Evolutionary conservation across 2,797 vertebrate species (phyloP).

Genomic region (Hoplostethus mediterraneus): DNA sequence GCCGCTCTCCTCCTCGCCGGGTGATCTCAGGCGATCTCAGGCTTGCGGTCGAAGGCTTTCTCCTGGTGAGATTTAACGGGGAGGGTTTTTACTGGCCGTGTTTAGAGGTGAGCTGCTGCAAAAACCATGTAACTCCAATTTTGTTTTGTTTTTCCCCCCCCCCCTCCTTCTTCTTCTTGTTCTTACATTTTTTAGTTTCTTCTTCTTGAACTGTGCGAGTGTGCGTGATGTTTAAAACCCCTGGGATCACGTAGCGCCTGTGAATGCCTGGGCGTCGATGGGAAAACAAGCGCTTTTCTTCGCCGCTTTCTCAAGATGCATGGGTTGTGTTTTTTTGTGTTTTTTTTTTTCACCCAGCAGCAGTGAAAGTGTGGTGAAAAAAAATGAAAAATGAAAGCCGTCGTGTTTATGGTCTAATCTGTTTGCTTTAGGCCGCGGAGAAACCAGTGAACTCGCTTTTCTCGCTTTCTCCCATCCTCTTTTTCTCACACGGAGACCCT

Average conservation of each 20-base stretch:
- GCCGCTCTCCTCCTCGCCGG: neutral
- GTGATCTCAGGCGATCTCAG: neutral
- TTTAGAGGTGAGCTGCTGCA: neutral
- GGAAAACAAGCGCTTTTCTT: neutral
- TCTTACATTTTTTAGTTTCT: too few relatives aligned
- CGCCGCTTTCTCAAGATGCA: too few relatives aligned
- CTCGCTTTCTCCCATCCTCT: constrained; percentile 1
- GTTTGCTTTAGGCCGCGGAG: neutral
- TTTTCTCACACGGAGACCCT: neutral
- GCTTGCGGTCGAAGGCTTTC: neutral
- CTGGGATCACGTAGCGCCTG: too few relatives aligned
- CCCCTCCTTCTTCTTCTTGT: too few relatives aligned
- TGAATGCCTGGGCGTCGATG: neutral
- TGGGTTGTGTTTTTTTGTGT: neutral
- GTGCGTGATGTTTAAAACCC: too few relatives aligned
- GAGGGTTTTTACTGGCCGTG: neutral
- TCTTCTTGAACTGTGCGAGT: too few relatives aligned
- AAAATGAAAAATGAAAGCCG: neutral
- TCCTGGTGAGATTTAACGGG: constrained; percentile 5
- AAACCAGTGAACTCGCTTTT: neutral
- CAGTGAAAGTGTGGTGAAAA: neutral
- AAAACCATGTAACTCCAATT: too few relatives aligned
- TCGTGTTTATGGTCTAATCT: constrained; percentile 20
- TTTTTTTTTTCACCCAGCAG: neutral
- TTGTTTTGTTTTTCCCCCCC: too few relatives aligned